Conservation (phyloP, 2,113 vertebrate genomes). For the Platanista minor region DNA sequence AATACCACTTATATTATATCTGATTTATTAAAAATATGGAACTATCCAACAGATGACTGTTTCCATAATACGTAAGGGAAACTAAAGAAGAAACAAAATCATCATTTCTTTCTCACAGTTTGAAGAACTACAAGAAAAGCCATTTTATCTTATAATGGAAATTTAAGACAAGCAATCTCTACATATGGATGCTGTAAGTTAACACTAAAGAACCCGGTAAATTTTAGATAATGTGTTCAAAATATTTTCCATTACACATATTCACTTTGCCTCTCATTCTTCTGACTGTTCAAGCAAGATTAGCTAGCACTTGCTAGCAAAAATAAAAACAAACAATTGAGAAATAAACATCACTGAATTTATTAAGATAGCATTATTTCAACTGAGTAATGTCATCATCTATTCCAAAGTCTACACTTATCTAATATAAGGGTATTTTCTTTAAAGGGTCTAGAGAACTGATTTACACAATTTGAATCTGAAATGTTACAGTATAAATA, state of each 20-base stretch:
- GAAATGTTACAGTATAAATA: background rate
- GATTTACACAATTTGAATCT: background rate
- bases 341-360: background rate
- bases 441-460: background rate
- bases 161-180: background rate
- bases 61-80: background rate
- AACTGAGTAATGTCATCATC: background rate
- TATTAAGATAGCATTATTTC: background rate
- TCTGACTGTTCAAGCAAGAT: background rate
- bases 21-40: background rate
- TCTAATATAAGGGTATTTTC: background rate
- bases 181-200: background rate
- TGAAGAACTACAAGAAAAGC: background rate
- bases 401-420: background rate
- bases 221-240: background rate
- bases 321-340: constrained; percentile 7
- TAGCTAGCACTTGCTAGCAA: background rate
- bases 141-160: background rate
- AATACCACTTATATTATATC: background rate
- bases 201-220: background rate
- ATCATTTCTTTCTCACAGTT: background rate
- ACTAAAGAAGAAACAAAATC: background rate
- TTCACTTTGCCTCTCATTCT: background rate
- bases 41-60: background rate
- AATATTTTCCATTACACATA: background rate